Conservation (phyloP, 1,140 invertebrate species). For the Onthophagus taurus region DNA sequence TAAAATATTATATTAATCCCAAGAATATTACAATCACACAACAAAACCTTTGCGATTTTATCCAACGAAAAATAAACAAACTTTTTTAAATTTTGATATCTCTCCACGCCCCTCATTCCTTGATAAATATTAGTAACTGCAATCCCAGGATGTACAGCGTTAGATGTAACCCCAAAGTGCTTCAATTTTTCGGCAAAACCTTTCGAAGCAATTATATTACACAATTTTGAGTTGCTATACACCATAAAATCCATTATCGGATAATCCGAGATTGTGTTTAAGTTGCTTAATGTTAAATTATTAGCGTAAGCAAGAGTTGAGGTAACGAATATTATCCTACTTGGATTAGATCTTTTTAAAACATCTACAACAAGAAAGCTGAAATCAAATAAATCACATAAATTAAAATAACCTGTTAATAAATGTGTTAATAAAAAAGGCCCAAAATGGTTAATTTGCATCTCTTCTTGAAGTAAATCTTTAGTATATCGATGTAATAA, state of each 20-base stretch:
- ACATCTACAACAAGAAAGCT: conserved; percentile 29
- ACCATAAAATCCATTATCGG: conserved; percentile 21
- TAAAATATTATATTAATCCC: conserved; percentile 35
- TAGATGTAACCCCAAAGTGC: conserved; percentile 38
- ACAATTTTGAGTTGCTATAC: conserved; percentile 33
- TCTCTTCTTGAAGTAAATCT: conserved; percentile 52
- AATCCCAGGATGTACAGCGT: conserved; percentile 45
- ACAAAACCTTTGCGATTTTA: conserved; percentile 12
- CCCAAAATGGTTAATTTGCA: conserved; percentile 58
- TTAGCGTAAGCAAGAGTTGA: conserved; percentile 26
- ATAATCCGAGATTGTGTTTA: conserved; percentile 25
- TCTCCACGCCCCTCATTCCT: conserved; percentile 3
- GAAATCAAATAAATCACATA: neutral
- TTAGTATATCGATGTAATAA: conserved; percentile 40
- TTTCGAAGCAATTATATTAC: conserved; percentile 30
- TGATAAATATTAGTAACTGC: conserved; percentile 39
- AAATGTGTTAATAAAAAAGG: conserved; percentile 58
- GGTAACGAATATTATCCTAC: conserved; percentile 32
- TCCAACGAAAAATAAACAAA: conserved; percentile 9
- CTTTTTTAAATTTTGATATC: neutral
- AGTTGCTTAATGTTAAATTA: conserved; percentile 23
- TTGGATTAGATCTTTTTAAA: conserved; percentile 33
- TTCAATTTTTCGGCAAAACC: conserved; percentile 30
- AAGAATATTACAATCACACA: neutral
- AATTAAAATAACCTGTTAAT: conserved; percentile 41